These are phyloP conservation scores for Hydrotaea cyrtoneurina DNA, from an alignment of 2,888 invertebrate species.

Conservation along the genomic window DNA sequence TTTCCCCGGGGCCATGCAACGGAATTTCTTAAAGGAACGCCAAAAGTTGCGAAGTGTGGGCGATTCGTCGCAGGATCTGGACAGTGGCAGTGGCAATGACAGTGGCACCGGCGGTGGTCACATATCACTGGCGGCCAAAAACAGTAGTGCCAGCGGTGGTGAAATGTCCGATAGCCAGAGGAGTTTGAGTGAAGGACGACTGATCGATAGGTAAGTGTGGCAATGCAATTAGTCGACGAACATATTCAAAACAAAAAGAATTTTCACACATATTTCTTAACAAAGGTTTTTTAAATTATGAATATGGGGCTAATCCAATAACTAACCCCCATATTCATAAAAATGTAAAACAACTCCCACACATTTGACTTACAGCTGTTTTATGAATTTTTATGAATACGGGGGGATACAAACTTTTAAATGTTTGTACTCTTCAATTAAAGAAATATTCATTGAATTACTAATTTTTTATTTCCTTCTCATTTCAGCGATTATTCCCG, in stretches of 20 bases:
- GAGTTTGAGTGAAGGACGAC: constrained; percentile 79
- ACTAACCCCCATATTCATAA: too few relatives aligned
- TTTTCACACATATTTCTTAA: too few relatives aligned
- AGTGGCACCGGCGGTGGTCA: constrained; percentile 65
- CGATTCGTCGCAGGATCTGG: constrained; percentile 77
- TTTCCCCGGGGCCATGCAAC: constrained; percentile 72
- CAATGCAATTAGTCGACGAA: too few relatives aligned
- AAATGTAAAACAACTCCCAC: too few relatives aligned
- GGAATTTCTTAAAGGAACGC: constrained; percentile 73
- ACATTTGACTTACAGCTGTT: too few relatives aligned
- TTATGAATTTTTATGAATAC: too few relatives aligned
- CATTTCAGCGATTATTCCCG: constrained; percentile 77
- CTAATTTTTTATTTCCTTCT: neutral
- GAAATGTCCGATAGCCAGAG: constrained; percentile 81
- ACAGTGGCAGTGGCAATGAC: constrained; percentile 69
- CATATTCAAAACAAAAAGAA: too few relatives aligned
- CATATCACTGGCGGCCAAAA: constrained; percentile 25
- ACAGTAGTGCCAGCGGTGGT: constrained; percentile 64
- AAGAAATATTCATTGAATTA: too few relatives aligned
- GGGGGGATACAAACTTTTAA: too few relatives aligned
- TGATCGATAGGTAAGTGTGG: constrained; percentile 78
- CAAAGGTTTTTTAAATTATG: too few relatives aligned
- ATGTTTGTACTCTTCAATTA: too few relatives aligned
- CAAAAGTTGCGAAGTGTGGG: constrained; percentile 75
- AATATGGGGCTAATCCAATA: too few relatives aligned